phyloP scores from a whole-genome alignment of 2,797 vertebrate species.

The Otus scops region DNA sequence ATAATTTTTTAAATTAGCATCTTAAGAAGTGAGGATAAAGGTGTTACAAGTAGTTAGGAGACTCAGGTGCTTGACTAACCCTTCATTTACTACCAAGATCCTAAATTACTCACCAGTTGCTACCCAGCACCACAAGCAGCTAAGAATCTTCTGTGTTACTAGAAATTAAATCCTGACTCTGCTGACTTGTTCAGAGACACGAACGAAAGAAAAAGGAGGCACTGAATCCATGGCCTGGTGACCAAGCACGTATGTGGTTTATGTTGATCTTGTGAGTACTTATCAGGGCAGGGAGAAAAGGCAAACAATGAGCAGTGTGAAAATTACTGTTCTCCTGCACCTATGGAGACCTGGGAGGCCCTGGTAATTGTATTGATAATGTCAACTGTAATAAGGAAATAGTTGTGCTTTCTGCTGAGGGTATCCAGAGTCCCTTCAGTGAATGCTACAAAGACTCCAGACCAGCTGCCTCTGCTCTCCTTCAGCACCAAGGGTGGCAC shows the following conservation, averaged over 20 bases:
- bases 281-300: not conserved
- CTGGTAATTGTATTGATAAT: not conserved
- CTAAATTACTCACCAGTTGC: not conserved
- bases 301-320: not conserved
- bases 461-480: not conserved
- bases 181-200: no score
- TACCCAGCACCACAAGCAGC: not conserved
- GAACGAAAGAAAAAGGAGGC: not conserved
- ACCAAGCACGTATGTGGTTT: not conserved
- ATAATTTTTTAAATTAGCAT: not conserved
- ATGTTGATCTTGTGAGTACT: not conserved
- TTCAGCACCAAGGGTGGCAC: no score
- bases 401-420: not conserved
- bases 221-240: not conserved
- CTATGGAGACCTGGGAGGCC: not conserved
- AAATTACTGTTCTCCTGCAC: not conserved
- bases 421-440: not conserved
- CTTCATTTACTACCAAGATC: not conserved
- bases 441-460: not conserved
- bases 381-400: not conserved
- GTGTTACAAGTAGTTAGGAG: not conserved
- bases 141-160: not conserved
- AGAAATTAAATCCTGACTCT: not conserved
- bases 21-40: not conserved
- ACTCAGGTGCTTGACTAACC: not conserved